phyloP scores from a whole-genome alignment of 2,113 vertebrate genomes.

The Balaeniceps rex region DNA sequence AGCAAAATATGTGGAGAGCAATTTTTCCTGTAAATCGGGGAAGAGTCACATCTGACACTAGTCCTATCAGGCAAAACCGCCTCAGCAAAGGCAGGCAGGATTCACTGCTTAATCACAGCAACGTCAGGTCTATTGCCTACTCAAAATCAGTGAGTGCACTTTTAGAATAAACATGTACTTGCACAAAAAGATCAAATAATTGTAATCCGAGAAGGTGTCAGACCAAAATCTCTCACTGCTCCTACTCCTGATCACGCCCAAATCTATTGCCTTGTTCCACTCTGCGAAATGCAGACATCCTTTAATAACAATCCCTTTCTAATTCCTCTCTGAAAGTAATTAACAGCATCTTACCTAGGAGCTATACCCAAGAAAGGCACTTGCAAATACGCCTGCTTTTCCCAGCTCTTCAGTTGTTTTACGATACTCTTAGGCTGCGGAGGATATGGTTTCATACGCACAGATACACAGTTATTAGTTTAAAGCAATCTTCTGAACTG shows the following conservation, averaged over 20 bases:
- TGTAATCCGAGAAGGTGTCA: background rate
- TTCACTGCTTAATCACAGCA: background rate
- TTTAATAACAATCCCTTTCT: background rate
- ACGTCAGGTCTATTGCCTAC: background rate
- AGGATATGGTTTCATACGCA: background rate
- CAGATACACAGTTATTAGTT: background rate
- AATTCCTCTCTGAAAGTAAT: background rate
- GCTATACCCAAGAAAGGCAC: background rate
- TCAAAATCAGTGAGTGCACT: background rate
- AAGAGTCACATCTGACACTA: background rate
- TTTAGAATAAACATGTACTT: background rate
- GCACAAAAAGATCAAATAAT: background rate
- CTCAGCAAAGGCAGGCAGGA: background rate
- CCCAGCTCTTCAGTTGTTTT: background rate
- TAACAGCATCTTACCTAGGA: background rate
- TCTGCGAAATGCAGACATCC: background rate
- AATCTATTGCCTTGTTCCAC: background rate
- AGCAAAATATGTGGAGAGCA: background rate
- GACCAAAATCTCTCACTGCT: background rate
- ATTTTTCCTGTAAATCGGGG: background rate
- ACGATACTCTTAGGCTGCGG: background rate
- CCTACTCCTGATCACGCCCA: background rate
- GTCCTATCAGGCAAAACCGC: background rate
- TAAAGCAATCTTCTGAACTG: background rate
- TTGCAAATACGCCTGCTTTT: background rate